Conservation (phyloP, 92 coral and sea anemone species). For the Galaxea fascicularis region DNA sequence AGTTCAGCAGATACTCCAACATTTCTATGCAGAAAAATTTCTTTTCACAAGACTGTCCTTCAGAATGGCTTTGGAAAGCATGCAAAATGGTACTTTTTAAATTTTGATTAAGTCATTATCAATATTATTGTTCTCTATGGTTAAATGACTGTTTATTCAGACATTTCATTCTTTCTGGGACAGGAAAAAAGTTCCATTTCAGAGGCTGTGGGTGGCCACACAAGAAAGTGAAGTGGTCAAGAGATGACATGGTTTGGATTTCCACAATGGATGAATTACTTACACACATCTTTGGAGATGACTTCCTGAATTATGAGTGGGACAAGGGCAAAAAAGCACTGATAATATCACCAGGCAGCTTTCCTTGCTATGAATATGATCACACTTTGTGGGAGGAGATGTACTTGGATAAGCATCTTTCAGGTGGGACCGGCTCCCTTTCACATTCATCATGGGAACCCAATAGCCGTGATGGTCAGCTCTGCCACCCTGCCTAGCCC, state of each 20-base stretch:
- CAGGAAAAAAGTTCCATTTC: slow-evolving; percentile 53
- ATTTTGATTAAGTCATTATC: too few relatives aligned
- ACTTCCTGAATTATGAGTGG: slow-evolving; percentile 50
- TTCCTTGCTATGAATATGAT: slow-evolving; percentile 42
- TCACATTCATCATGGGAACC: background rate
- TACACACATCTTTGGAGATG: slow-evolving; percentile 54
- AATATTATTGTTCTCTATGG: too few relatives aligned
- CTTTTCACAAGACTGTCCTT: slow-evolving; percentile 63
- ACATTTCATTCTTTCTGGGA: background rate
- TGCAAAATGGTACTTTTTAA: slow-evolving; percentile 31
- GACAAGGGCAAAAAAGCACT: slow-evolving; percentile 27
- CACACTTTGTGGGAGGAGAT: slow-evolving; percentile 46
- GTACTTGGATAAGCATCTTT: background rate
- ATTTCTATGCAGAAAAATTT: slow-evolving; percentile 57
- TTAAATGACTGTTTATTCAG: background rate
- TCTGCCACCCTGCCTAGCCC: too few relatives aligned
- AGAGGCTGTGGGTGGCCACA: slow-evolving; percentile 71
- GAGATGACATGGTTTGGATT: slow-evolving; percentile 50
- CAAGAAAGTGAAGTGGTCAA: slow-evolving; percentile 10
- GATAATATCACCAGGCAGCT: slow-evolving; percentile 48
- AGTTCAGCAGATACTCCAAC: slow-evolving; percentile 64
- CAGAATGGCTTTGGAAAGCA: slow-evolving; percentile 47
- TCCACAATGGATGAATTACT: slow-evolving; percentile 40
- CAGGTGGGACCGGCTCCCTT: background rate
- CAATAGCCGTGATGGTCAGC: too few relatives aligned